These are phyloP conservation scores for Rhinolophus sinicus DNA, from an alignment of 2,113 vertebrate species.

Conservation along the genomic window DNA sequence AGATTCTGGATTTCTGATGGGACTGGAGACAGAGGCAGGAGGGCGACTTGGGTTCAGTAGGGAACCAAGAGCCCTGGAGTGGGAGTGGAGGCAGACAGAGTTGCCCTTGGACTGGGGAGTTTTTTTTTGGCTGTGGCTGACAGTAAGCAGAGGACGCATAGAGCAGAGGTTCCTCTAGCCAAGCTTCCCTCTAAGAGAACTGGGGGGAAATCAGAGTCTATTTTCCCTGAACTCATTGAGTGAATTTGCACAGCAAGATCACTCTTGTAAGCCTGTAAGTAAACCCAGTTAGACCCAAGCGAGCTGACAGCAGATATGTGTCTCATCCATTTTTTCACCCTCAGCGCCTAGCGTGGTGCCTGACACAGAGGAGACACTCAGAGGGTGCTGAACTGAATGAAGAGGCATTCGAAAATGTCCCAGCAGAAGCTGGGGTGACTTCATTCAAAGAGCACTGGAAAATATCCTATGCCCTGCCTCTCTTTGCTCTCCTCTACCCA, in stretches of 20 bases:
- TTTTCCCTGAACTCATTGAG: neutral
- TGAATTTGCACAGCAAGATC: neutral
- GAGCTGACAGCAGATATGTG: fast-evolving
- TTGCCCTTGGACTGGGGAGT: neutral
- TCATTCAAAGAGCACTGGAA: neutral
- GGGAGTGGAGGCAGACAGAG: no score
- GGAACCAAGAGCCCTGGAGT: fast-evolving
- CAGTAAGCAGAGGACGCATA: no score
- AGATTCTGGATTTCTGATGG: neutral
- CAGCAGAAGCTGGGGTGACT: neutral
- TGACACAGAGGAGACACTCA: neutral
- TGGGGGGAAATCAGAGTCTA: fast-evolving
- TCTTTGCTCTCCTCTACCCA: no score
- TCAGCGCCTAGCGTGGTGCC: no score
- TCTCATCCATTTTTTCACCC: neutral
- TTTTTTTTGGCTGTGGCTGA: neutral
- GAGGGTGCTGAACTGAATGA: neutral
- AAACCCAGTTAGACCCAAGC: neutral
- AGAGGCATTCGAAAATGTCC: neutral
- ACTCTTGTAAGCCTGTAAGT: neutral
- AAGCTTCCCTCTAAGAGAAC: neutral
- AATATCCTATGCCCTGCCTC: neutral
- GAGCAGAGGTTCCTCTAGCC: neutral
- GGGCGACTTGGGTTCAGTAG: neutral
- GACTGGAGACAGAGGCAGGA: neutral